These are phyloP conservation scores for Sanderia malayensis DNA, from an alignment of 30 jellyfish, hydroid and myxozoan species.

Conservation along the genomic window DNA sequence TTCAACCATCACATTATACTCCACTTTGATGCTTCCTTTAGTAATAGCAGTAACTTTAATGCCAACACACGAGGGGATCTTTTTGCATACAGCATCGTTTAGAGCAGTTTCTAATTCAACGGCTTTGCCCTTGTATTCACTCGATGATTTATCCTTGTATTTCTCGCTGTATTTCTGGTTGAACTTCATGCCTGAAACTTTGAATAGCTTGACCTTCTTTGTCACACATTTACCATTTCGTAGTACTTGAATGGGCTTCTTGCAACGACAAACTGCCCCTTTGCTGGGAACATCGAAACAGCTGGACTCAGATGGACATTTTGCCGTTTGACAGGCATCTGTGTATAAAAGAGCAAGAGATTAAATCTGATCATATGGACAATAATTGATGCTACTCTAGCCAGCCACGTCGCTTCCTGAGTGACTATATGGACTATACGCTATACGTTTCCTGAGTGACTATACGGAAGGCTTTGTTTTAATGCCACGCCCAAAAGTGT, in stretches of 20 bases:
- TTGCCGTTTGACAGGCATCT: conserved; percentile 19
- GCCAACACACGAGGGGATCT: conserved; percentile 1
- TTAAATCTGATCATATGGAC: no score
- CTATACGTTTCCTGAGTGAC: no score
- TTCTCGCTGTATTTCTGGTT: conserved; percentile 11
- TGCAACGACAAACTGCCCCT: conserved; percentile 31
- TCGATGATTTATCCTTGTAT: conserved; percentile 18
- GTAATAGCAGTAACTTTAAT: conserved; percentile 1
- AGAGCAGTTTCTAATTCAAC: conserved; percentile 15
- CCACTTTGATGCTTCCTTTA: conserved; percentile 18
- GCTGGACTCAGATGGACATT: conserved; percentile 2
- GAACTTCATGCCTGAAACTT: conserved; percentile 18
- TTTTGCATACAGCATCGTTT: not conserved
- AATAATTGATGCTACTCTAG: no score
- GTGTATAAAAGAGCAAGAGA: no score
- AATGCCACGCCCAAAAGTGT: no score
- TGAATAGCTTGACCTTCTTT: conserved; percentile 7
- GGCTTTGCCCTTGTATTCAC: conserved; percentile 8
- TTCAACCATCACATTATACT: conserved; percentile 22
- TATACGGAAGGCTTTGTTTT: no score
- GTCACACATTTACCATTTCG: conserved; percentile 8
- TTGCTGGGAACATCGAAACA: not conserved
- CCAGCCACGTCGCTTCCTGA: no score
- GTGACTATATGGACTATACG: no score
- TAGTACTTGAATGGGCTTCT: not conserved